A percentile compares a stretch with the other conserved stretches of the same genome.
Conservation (phyloP, 2,888 invertebrate species). For the Cataglyphis albicans region DNA sequence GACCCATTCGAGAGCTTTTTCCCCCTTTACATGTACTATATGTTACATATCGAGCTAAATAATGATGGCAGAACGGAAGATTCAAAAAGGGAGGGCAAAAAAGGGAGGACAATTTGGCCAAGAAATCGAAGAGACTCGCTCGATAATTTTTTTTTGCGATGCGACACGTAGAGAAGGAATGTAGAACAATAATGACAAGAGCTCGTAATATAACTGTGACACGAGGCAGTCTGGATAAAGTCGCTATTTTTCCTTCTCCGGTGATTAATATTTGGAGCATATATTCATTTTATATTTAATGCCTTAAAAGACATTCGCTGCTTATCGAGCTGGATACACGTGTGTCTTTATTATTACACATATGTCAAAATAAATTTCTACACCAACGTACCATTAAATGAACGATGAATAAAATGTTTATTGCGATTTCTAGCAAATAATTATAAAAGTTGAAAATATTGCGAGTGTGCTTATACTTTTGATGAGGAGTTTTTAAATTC, state of each 20-base stretch:
- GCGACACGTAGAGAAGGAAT: conserved; percentile 52
- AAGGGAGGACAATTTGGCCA: conserved; percentile 54
- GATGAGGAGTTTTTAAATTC: background rate
- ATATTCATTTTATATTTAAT: conserved; percentile 68
- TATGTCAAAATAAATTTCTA: conserved; percentile 1
- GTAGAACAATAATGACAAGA: conserved; percentile 68
- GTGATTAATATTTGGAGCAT: conserved; percentile 78
- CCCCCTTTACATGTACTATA: background rate
- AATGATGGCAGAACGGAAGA: conserved; percentile 56
- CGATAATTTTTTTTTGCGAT: conserved; percentile 57
- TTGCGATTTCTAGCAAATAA: background rate
- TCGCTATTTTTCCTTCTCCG: conserved; percentile 62
- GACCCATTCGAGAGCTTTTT: conserved; percentile 16
- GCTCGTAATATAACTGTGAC: conserved; percentile 69
- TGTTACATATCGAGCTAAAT: conserved; percentile 55
- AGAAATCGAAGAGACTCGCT: conserved; percentile 68
- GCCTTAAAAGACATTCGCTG: conserved; percentile 74
- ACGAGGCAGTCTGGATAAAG: conserved; percentile 67
- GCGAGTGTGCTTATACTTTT: background rate
- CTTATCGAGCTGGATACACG: conserved; percentile 16
- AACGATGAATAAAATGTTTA: background rate
- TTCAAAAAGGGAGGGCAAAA: conserved; percentile 33
- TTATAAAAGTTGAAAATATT: background rate
- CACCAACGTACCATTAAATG: background rate
- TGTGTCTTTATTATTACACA: background rate